Evolutionary conservation across 1,140 invertebrate genomes (phyloP), one percentile per base, ranked within the genome.

Genomic region (Micrasema longulum): DNA sequence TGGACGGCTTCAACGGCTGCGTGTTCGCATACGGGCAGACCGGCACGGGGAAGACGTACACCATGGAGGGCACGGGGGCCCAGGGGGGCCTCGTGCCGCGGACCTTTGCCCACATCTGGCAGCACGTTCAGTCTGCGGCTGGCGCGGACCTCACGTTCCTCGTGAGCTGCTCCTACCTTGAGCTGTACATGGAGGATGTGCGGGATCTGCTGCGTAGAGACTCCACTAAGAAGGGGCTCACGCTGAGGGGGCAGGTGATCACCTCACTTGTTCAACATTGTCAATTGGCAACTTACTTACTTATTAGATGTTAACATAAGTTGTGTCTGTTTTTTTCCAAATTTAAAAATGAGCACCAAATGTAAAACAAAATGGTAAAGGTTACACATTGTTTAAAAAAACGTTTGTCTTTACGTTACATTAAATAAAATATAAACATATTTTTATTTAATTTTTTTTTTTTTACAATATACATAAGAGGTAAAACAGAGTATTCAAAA

Each of bases 11-110:
- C 83, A 98, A 98, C 83, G 96, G 96, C 12, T 98, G 97, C 72
- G 96, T 98, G 67, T 98, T 98, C 85, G 97, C 97, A 0, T 98
- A 98, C 82, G 97, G 97, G 0, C 96, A 98, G 83, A 98, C 96
- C 0, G 95, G 95, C 60, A 96, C 95, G 0, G 95, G 95, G 12
- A 97, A 97, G 83, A 97, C 95, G 0, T 96, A 92, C 80, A 98
- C 96, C 0, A 98, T 98, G 96, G 95, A 97, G 86, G 97, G 96
- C 71, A 80, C 76, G 5, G 80, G 88, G n/a, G 89, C 91, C 5
- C 80, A 91, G 55, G 88, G 92, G 79, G 96, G 96, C 16, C 91
- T 98, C 45, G 98, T 99, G 73, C 97, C 97, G 2, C 89, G 96
- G 68, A 94, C 96, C 47, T 99, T 99, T 85, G 92, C 97, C 74